Conservation (phyloP, 2,113 vertebrate genomes). For the Ailurus styani region DNA sequence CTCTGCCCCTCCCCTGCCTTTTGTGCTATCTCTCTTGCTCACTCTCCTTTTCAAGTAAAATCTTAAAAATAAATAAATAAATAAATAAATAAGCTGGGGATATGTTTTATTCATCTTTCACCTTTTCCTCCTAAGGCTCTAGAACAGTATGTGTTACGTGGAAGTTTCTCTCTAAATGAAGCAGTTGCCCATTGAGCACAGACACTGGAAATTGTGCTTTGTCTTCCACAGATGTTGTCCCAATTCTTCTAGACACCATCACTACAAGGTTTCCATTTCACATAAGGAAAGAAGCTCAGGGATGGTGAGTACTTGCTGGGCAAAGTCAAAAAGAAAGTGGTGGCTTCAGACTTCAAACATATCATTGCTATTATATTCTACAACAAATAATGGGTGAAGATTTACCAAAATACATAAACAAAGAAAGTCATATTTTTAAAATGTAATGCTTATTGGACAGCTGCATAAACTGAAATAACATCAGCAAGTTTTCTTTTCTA, state of each 20-base stretch:
- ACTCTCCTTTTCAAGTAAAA: too few relatives aligned
- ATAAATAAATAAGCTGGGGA: not conserved
- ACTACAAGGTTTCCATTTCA: not conserved
- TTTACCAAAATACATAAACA: not conserved
- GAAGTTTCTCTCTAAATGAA: not conserved
- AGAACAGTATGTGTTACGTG: not conserved
- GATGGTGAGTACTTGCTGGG: not conserved
- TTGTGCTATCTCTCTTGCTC: too few relatives aligned
- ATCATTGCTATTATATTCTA: not conserved
- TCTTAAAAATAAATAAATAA: too few relatives aligned
- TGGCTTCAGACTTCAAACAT: not conserved
- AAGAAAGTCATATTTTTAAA: not conserved
- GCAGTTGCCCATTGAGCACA: not conserved
- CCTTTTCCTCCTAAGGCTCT: not conserved
- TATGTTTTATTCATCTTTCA: not conserved
- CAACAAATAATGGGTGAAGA: not conserved
- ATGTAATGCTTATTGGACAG: not conserved
- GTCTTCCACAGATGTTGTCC: not conserved
- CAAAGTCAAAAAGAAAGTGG: not conserved
- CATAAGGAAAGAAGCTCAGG: not conserved
- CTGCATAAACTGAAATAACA: not conserved
- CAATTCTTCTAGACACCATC: not conserved
- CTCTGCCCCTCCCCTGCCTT: too few relatives aligned
- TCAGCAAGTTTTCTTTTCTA: not conserved
- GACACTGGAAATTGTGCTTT: not conserved